A percentile compares a stretch with the other conserved stretches of the same genome.
Evolutionary conservation across 2,797 vertebrate genomes (phyloP).

Genomic region (Pangasius krempfi): DNA sequence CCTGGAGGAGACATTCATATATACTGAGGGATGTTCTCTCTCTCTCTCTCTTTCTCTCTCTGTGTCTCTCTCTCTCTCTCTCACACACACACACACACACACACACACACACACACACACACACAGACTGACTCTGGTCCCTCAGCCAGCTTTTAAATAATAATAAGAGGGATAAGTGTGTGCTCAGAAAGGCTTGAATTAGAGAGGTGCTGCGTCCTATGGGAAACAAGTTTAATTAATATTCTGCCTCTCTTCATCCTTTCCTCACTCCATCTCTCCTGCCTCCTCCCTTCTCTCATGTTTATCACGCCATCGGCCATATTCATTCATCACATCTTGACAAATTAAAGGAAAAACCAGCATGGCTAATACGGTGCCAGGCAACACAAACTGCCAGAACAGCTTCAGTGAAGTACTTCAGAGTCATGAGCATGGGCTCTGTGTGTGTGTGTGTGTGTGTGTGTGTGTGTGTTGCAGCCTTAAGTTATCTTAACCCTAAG

Average conservation of each 20-base stretch:
- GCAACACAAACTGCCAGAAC: not conserved
- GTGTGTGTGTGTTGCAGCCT: not conserved
- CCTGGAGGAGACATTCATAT: conserved; percentile 50
- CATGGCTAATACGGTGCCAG: not conserved
- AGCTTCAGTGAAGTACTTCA: not conserved
- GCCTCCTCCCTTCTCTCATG: not conserved
- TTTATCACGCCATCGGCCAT: not conserved
- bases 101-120: not conserved
- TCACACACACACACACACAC: not conserved
- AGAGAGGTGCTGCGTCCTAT: conserved; percentile 54
- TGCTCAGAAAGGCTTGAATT: not conserved
- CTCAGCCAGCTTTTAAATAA: conserved; percentile 9
- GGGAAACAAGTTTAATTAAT: conserved; percentile 77
- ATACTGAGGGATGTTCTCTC: conserved; percentile 67
- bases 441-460: conserved; percentile 16
- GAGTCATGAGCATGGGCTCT: not conserved
- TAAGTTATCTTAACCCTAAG: not conserved
- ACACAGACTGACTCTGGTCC: not conserved
- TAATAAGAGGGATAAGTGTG: not conserved
- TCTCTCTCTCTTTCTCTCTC: conserved; percentile 54
- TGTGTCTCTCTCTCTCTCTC: conserved; percentile 37
- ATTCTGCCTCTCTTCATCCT: conserved; percentile 57
- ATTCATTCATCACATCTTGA: not conserved
- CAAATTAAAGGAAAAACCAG: not conserved
- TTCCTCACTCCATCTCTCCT: conserved; percentile 30